Base-by-base conservation (phyloP, 37 sponge, comb jelly and placozoan species). In the Axinella damicornis region DNA sequence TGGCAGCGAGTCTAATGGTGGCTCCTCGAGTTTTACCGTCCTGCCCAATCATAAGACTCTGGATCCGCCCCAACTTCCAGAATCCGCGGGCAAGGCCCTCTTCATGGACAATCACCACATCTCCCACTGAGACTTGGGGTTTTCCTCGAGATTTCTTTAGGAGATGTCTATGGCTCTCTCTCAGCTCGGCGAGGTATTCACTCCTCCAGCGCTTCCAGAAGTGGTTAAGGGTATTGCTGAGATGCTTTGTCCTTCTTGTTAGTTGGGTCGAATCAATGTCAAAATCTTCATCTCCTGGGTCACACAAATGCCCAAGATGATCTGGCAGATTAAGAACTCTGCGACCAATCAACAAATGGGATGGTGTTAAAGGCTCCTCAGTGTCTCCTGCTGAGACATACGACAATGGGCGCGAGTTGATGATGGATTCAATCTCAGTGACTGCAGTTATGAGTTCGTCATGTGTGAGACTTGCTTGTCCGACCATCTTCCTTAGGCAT, bases 271-370 rank as follows among this genome's bases (percentile, higher is more conserved):
- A 22, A 32, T 32, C 56, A 15, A 77, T 19, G 22, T 52, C 77
- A 68, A 85, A 76, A 40, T 73, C 74, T 38, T 73, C 74, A 41
- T 73, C 74, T n/a, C 54, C 54, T n/a, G 54, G 53, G n/a, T 73
- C 74, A 63, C 24, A 36, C 14, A n/a, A n/a, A 35, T 34, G n/a
- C 17, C 17, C 27, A 37, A 77, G 78, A 25, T 77, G 9, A 25
- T 77, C 78, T 12, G 78, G 78, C 16, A 77, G 41, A 25, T 27
- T 74, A 20, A 74, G 32, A 9, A 74, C 6, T 56, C 76, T 16
- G 14, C 78, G 36, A 6, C 78, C 78, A 12, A 61, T 30, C 39
- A 77, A 21, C 27, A 77, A 65, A 61, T 77, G 78, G 9, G 81
- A 66, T 13, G 81, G 81, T n/a, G n/a, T n/a, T n/a, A n/a, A n/a